A percentile compares a stretch with the other conserved stretches of the same genome.
These are phyloP conservation scores for Echinometra lucunter DNA, from an alignment of 53 echinoderm and acorn worm species.

Conservation along the genomic window DNA sequence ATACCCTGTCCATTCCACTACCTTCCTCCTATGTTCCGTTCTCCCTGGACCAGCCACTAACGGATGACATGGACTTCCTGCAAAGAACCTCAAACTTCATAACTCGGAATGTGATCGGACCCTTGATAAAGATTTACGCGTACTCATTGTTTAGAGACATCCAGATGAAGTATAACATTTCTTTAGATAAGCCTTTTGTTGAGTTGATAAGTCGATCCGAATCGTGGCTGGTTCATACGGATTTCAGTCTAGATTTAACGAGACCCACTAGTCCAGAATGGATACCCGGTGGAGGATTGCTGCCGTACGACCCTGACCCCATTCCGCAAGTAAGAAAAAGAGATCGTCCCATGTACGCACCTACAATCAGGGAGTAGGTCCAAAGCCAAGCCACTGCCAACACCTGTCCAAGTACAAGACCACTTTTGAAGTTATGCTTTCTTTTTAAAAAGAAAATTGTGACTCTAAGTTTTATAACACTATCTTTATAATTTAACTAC, in stretches of 20 bases:
- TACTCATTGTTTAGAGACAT: neutral
- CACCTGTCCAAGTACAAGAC: too few relatives aligned
- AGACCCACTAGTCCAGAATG: constrained; percentile 74
- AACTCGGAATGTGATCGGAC: constrained; percentile 2
- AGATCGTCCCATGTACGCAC: neutral
- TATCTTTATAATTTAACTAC: too few relatives aligned
- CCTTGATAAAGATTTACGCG: neutral
- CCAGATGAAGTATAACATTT: constrained; percentile 57
- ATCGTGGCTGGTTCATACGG: constrained; percentile 73
- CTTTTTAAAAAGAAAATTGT: too few relatives aligned
- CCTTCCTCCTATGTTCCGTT: constrained; percentile 82
- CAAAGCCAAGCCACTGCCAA: too few relatives aligned
- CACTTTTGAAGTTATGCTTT: too few relatives aligned
- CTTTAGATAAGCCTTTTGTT: neutral
- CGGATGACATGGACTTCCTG: constrained; percentile 76
- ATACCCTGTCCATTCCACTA: constrained; percentile 58
- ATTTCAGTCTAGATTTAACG: constrained; percentile 77
- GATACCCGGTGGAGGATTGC: constrained; percentile 63
- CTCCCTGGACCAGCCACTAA: constrained; percentile 28
- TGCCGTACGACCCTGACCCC: constrained; percentile 23
- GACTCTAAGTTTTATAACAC: too few relatives aligned
- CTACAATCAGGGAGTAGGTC: too few relatives aligned
- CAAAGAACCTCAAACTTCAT: constrained; percentile 69
- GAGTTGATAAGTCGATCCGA: constrained; percentile 57
- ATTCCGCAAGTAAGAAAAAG: constrained; percentile 51